phyloP scores from a whole-genome alignment of 2,113 vertebrate species.

The Mormyrus lacerda region DNA sequence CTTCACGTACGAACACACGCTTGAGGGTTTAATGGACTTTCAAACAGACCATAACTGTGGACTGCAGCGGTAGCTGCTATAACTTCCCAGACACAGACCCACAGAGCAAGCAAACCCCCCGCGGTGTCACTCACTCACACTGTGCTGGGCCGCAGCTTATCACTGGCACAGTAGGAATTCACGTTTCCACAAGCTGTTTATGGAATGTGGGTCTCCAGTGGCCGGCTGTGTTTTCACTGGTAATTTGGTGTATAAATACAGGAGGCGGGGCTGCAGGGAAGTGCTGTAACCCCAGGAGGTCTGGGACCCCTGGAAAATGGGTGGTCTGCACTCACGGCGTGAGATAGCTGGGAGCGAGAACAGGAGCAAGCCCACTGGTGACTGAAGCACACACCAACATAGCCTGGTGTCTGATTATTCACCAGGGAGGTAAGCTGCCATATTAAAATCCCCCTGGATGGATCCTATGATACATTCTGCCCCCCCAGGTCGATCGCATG shows the following conservation, averaged over 20 bases:
- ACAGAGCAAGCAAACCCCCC: background rate
- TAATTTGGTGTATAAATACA: conserved; percentile 22
- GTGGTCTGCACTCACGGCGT: conserved; percentile 16
- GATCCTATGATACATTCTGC: background rate
- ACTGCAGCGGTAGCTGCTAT: background rate
- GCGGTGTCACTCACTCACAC: background rate
- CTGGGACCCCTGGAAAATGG: conserved; percentile 8
- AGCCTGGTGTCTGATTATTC: conserved; percentile 1
- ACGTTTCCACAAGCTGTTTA: conserved; percentile 20
- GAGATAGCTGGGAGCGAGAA: conserved; percentile 11
- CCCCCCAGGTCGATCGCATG: background rate
- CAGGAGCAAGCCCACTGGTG: background rate
- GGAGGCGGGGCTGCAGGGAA: conserved; percentile 1
- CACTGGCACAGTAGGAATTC: conserved; percentile 12
- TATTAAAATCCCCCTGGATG: background rate
- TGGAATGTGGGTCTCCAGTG: conserved; percentile 6
- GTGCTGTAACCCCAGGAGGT: background rate
- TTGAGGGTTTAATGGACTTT: background rate
- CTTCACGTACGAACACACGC: background rate
- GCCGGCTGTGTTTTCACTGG: conserved; percentile 16
- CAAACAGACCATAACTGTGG: background rate
- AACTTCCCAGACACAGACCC: background rate
- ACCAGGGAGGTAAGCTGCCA: background rate
- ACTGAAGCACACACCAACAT: background rate
- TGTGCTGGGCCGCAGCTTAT: background rate